Evolutionary conservation across 2,797 vertebrate species (phyloP), one percentile per base, ranked within the genome.

Genomic region (Peromyscus eremicus): DNA sequence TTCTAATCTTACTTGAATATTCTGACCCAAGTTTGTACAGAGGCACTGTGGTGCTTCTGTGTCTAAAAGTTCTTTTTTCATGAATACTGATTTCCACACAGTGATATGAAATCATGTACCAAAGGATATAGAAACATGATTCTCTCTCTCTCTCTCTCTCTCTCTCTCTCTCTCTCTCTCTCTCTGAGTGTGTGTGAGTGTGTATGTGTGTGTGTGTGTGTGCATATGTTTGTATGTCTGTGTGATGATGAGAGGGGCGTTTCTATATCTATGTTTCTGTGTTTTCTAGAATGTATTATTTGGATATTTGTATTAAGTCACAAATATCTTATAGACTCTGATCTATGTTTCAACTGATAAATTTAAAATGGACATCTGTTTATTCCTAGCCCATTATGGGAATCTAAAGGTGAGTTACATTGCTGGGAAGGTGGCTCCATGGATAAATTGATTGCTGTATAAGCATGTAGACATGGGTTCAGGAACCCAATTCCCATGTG

Each of bases 11-110:
- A 43, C 13, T 43, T 43, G 13, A 83, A 19, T 12, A 23, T 73
- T 7, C 0, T 37, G 7, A 52, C 7, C 21, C 3, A 23, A 49
- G 6, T 6, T 27, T 21, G 5, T 0, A 19, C 0, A 64, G 4
- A 76, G 14, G 9, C 29, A 73, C 11, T 17, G 21, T 14, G 64
- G 14, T 11, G 0, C 2, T 23, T 83, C 70, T 23, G 7, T 23
- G 13, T 66, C 9, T 27, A 13, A 34, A n/a, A 32, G 2, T 34
- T 85, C 29, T n/a, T 55, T 29, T 17, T 29, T 25, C 13, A 76
- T 43, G 37, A 25, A 55, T 21, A 43, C 19, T 55, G 3, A 9
- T 55, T 43, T 83, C 2, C 27, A 34, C 43, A 29, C 25, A n/a
- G 6, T 40, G 1, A 29, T 46, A 9, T 55, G 6, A 16, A 55